Evolutionary conservation across 2,888 invertebrate species (phyloP).

Genomic region (Psylliodes chrysocephalus): DNA sequence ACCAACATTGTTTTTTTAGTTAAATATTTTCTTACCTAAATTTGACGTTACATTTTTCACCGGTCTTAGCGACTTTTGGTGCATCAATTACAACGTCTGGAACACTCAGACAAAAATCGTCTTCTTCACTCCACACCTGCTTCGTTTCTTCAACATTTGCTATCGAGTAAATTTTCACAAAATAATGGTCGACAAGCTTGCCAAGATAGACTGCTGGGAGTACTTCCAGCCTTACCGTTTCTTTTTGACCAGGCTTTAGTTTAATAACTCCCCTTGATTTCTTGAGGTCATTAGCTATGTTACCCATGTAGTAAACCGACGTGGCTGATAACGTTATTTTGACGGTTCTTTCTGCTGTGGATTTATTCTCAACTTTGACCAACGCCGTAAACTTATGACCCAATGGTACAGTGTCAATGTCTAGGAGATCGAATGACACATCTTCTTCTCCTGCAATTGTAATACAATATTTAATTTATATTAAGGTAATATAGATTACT

Average conservation of each 20-base stretch:
- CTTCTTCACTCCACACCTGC: slow-evolving; percentile 85
- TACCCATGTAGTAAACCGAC: slow-evolving; percentile 82
- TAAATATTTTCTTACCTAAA: slow-evolving; percentile 59
- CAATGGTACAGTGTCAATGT: slow-evolving; percentile 76
- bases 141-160: slow-evolving; percentile 82
- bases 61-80: slow-evolving; percentile 59
- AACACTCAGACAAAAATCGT: slow-evolving; percentile 82
- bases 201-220: slow-evolving; percentile 78
- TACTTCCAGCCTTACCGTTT: slow-evolving; percentile 69
- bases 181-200: slow-evolving; percentile 83
- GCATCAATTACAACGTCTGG: slow-evolving; percentile 78
- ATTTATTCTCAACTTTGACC: slow-evolving; percentile 74
- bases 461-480: no score
- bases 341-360: slow-evolving; percentile 69
- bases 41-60: slow-evolving; percentile 68
- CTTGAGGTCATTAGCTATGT: slow-evolving; percentile 75
- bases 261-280: slow-evolving; percentile 69
- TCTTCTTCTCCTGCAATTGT: slow-evolving; percentile 68
- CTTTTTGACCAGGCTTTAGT: slow-evolving; percentile 66
- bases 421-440: slow-evolving; percentile 71
- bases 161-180: slow-evolving; percentile 81
- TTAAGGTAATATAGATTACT: no score
- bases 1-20: no score
- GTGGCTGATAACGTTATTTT: slow-evolving; percentile 74
- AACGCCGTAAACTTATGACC: slow-evolving; percentile 75